These are phyloP conservation scores for Mormyrus iriodes DNA, from an alignment of 2,113 vertebrate genomes.

Conservation along the genomic window DNA sequence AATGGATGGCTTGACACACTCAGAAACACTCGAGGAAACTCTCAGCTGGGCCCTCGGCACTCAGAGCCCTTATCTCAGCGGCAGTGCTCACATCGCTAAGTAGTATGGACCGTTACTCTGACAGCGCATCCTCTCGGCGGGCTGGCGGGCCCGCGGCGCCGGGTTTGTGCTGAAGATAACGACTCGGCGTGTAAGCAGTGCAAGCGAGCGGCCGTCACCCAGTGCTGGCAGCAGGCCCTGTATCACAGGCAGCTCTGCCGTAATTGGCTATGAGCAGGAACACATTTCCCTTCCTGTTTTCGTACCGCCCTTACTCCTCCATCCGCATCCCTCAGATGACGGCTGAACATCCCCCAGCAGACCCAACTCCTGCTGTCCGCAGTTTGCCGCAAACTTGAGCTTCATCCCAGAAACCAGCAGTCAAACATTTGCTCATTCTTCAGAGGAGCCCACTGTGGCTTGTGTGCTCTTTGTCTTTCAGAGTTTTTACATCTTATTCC, in stretches of 20 bases:
- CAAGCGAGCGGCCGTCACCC: neutral
- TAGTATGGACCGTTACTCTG: neutral
- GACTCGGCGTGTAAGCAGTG: neutral
- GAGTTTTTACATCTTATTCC: neutral
- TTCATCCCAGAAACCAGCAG: neutral
- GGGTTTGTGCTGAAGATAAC: neutral
- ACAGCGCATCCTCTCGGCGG: neutral
- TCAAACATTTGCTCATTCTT: neutral
- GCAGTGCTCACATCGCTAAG: neutral
- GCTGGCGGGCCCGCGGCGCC: neutral
- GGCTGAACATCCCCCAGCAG: neutral
- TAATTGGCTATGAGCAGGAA: neutral
- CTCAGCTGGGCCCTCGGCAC: neutral
- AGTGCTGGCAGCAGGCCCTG: neutral
- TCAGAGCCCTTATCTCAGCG: neutral
- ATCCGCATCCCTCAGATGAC: neutral
- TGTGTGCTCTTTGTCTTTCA: neutral
- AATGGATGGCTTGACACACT: neutral
- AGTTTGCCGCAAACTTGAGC: neutral
- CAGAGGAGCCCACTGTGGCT: neutral
- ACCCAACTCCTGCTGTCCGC: neutral
- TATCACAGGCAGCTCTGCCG: neutral
- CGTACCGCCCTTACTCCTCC: neutral
- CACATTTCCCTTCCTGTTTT: neutral
- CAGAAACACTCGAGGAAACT: neutral